A percentile compares a stretch with the other conserved stretches of the same genome.
phyloP scores from a whole-genome alignment of 2,113 vertebrate species.

The Bos indicus region DNA sequence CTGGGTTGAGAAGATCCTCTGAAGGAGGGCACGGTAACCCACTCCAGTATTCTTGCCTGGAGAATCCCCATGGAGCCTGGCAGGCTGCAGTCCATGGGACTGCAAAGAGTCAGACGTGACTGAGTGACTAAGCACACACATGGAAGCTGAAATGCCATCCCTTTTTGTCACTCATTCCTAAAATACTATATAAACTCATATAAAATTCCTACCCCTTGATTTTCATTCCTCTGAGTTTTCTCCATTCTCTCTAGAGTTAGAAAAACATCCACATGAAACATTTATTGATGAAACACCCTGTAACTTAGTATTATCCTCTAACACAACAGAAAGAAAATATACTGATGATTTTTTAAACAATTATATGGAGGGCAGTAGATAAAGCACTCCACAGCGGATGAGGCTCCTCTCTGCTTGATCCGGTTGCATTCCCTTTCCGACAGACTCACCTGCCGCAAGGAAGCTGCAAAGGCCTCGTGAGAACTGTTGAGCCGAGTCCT shows the following conservation, averaged over 20 bases:
- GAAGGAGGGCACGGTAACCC: not conserved
- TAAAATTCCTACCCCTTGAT: not conserved
- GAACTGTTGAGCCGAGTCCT: constrained; percentile 95
- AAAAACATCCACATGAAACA: constrained; percentile 20
- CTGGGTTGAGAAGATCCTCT: not conserved
- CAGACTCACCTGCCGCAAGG: constrained; percentile 89
- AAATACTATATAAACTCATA: not conserved
- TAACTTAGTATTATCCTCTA: not conserved
- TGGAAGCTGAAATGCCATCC: not conserved
- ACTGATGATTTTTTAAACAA: not conserved
- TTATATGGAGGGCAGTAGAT: not conserved
- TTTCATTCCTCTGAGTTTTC: not conserved
- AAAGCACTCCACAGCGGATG: not conserved
- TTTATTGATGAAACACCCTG: not conserved
- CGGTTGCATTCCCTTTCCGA: not conserved
- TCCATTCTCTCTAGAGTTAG: not conserved
- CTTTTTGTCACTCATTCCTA: constrained; percentile 15
- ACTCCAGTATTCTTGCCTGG: not conserved
- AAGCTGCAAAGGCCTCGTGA: constrained; percentile 96
- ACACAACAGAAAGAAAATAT: not conserved
- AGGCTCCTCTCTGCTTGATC: not conserved
- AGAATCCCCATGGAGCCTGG: not conserved
- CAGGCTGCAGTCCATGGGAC: not conserved
- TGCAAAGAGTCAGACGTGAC: not conserved
- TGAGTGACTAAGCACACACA: not conserved